A percentile compares a stretch with the other conserved stretches of the same genome.
phyloP scores from a whole-genome alignment of 2,113 vertebrate species.

The Trinectes maculatus region DNA sequence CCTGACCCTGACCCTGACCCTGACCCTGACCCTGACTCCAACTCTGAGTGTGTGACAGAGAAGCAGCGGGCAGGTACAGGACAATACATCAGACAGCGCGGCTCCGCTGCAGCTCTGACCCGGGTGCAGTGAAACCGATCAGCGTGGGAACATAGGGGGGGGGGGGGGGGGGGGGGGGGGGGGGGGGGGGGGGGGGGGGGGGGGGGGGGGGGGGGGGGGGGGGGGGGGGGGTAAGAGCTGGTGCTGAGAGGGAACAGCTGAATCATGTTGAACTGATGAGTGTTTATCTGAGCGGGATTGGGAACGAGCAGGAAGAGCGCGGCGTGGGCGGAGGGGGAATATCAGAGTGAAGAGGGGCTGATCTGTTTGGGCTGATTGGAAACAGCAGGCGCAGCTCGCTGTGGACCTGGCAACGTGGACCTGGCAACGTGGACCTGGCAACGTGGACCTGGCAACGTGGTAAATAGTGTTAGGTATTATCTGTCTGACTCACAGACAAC shows the following conservation, averaged over 20 bases:
- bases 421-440: no score
- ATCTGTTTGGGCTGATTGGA: conserved; percentile 72
- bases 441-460: conserved; percentile 48
- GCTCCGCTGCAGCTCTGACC: conserved; percentile 37
- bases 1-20: no score
- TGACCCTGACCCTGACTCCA: no score
- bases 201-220: conserved; percentile 8
- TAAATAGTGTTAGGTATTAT: conserved; percentile 56
- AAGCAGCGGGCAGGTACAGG: conserved; percentile 25
- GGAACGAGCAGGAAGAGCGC: conserved; percentile 35
- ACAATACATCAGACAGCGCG: conserved; percentile 33
- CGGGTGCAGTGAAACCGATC: conserved; percentile 64
- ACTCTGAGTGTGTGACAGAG: conserved; percentile 21
- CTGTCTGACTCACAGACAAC: conserved; percentile 61
- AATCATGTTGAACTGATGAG: conserved; percentile 61
- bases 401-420: conserved; percentile 48
- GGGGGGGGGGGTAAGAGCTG: conserved; percentile 47
- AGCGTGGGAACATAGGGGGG: conserved; percentile 58
- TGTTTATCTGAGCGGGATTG: conserved; percentile 64
- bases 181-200: conserved; percentile 36
- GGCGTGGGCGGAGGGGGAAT: conserved; percentile 45
- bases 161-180: conserved; percentile 34
- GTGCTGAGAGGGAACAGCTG: conserved; percentile 62
- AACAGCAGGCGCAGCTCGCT: conserved; percentile 56
- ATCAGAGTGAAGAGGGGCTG: conserved; percentile 35